Conservation (phyloP, 2,888 invertebrate species). For the Mythimna impura region DNA sequence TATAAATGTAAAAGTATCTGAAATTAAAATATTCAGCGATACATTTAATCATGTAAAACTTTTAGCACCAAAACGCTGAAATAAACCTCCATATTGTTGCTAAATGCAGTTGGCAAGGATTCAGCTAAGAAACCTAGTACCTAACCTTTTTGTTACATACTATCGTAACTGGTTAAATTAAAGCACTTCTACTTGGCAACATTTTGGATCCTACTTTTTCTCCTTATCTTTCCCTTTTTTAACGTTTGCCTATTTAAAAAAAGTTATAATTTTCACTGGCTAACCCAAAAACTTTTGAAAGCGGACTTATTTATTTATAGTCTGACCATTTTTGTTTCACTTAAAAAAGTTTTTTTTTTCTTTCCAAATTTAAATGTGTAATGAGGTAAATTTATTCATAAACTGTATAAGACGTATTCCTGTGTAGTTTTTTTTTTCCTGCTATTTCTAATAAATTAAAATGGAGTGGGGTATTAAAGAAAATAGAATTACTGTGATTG, state of each 20-base stretch:
- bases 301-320: not conserved
- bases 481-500: too few relatives aligned
- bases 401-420: too few relatives aligned
- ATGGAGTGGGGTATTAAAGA: too few relatives aligned
- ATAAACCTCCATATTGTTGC: not conserved
- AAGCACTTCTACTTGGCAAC: constrained; percentile 4
- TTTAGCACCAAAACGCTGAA: constrained; percentile 7
- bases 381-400: too few relatives aligned
- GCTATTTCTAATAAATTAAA: too few relatives aligned
- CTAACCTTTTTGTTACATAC: not conserved
- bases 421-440: too few relatives aligned
- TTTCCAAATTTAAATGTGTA: too few relatives aligned
- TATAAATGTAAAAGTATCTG: not conserved
- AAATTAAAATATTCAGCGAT: not conserved
- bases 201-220: not conserved
- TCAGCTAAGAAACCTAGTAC: not conserved
- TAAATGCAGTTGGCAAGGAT: constrained; percentile 28
- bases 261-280: not conserved
- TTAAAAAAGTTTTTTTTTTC: too few relatives aligned
- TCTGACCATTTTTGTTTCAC: too few relatives aligned
- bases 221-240: too few relatives aligned
- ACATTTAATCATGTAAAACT: not conserved
- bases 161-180: not conserved
- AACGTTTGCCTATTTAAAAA: too few relatives aligned
- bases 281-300: not conserved